Conservation (phyloP, 2,888 invertebrate genomes). For the Zele albiditarsus region DNA sequence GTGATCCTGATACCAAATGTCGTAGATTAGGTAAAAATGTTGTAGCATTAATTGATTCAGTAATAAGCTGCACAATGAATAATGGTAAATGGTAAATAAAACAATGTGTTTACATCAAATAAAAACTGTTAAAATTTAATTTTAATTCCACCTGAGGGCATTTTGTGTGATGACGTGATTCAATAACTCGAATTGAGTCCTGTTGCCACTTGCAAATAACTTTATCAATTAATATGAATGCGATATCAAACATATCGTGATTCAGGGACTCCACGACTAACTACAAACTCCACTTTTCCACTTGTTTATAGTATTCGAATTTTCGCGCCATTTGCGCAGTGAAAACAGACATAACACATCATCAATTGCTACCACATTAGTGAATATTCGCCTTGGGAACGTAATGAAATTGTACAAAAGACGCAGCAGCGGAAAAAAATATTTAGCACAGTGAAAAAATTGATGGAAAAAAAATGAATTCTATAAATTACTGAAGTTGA, state of each 20-base stretch:
- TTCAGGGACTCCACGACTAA: too few relatives aligned
- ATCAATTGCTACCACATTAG: not conserved
- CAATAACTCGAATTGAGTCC: too few relatives aligned
- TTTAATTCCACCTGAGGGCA: not conserved
- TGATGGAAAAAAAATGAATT: constrained; percentile 7
- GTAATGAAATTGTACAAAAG: constrained; percentile 8
- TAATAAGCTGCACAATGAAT: not conserved
- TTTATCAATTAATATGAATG: too few relatives aligned
- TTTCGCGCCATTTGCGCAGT: constrained; percentile 17
- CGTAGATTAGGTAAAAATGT: constrained; percentile 79
- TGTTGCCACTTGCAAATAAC: too few relatives aligned
- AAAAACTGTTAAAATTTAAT: not conserved
- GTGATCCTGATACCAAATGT: constrained; percentile 80
- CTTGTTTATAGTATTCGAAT: not conserved
- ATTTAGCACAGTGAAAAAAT: not conserved
- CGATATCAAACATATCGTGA: too few relatives aligned
- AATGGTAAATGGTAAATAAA: not conserved
- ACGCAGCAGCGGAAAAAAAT: constrained; percentile 11
- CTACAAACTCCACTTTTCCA: not conserved
- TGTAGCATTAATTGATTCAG: constrained; percentile 75
- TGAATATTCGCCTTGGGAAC: constrained; percentile 16
- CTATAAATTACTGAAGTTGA: constrained; percentile 9
- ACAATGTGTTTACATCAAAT: not conserved
- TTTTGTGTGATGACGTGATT: too few relatives aligned
- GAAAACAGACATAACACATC: constrained; percentile 1